phyloP scores from a whole-genome alignment of 2,797 vertebrate species.

The Cuniculus paca region DNA sequence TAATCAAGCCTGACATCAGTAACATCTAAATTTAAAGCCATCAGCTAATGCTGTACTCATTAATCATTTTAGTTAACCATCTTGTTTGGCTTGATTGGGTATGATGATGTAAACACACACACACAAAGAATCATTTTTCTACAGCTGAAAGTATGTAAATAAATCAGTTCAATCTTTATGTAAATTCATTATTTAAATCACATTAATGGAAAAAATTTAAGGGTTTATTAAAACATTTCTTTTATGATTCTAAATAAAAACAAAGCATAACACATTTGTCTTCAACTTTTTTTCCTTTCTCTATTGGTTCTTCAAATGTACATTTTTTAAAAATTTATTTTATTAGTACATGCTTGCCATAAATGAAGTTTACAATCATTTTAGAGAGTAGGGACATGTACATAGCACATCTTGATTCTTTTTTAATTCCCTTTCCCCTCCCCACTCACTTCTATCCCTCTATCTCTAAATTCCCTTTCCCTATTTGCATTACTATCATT shows the following conservation, averaged over 20 bases:
- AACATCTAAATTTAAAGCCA: constrained; percentile 59
- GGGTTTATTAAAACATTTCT: constrained; percentile 57
- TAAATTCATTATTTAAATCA: constrained; percentile 67
- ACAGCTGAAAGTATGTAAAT: constrained; percentile 61
- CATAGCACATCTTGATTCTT: background rate
- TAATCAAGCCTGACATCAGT: constrained; percentile 75
- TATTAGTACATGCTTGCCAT: background rate
- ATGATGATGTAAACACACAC: constrained; percentile 69
- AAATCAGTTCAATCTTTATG: constrained; percentile 53
- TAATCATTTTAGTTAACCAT: constrained; percentile 68
- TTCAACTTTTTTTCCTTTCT: background rate
- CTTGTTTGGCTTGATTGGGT: constrained; percentile 72
- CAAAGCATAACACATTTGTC: background rate
- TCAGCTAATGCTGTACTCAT: constrained; percentile 44
- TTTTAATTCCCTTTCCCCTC: background rate
- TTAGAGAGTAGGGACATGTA: background rate
- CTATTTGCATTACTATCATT: background rate
- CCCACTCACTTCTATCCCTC: background rate
- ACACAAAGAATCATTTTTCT: constrained; percentile 52
- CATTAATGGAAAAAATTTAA: constrained; percentile 63
- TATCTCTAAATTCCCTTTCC: background rate
- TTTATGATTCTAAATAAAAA: constrained; percentile 67
- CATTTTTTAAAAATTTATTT: background rate
- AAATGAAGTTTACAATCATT: background rate
- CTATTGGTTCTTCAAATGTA: background rate